phyloP scores from a whole-genome alignment of 1,140 invertebrate species.

The Mizuhopecten yessoensis region DNA sequence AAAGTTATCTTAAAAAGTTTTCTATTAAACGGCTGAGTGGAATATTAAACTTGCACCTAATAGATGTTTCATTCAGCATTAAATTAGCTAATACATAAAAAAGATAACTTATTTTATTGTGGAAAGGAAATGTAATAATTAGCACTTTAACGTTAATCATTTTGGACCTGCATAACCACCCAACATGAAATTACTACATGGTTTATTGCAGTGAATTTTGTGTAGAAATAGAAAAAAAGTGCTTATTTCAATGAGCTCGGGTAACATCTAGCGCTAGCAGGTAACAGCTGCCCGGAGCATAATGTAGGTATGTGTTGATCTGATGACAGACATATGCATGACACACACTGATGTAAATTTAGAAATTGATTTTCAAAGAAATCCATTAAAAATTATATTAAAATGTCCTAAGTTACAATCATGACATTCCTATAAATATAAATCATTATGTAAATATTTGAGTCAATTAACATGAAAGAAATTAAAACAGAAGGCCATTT shows the following conservation, averaged over 20 bases:
- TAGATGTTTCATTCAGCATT: too few relatives aligned
- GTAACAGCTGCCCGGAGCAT: neutral
- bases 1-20: too few relatives aligned
- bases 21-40: too few relatives aligned
- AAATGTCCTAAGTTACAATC: neutral
- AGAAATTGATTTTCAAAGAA: neutral
- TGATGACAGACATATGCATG: neutral
- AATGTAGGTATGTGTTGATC: slow-evolving; percentile 27
- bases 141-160: too few relatives aligned
- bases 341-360: slow-evolving; percentile 3
- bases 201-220: neutral
- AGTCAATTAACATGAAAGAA: too few relatives aligned
- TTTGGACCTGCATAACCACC: neutral
- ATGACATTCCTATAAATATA: too few relatives aligned
- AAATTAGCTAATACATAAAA: too few relatives aligned
- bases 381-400: neutral
- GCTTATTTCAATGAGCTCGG: neutral
- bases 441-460: too few relatives aligned
- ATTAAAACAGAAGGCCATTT: too few relatives aligned
- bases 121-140: too few relatives aligned
- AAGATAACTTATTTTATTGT: too few relatives aligned
- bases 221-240: neutral
- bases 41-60: too few relatives aligned
- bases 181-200: neutral
- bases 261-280: neutral